Percentiles rank a stretch among this genome's conserved stretches.
phyloP scores from a whole-genome alignment of 2,113 vertebrate genomes.

The Zapornia atra region DNA sequence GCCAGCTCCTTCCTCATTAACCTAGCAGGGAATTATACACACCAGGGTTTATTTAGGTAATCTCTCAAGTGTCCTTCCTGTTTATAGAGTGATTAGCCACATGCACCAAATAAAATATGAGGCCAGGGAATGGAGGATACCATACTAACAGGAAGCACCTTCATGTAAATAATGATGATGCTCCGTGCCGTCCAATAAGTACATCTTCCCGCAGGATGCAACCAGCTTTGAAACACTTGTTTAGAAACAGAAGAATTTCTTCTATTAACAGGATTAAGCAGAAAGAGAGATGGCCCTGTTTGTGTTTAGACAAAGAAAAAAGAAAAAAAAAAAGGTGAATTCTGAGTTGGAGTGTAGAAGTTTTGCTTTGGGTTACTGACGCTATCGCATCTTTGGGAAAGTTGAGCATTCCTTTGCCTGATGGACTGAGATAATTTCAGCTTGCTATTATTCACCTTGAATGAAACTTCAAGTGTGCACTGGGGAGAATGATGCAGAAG shows the following conservation, averaged over 20 bases:
- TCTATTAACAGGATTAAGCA: not conserved
- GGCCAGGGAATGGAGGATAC: not conserved
- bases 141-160: conserved; percentile 49
- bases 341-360: not conserved
- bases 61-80: conserved; percentile 55
- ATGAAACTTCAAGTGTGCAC: not conserved
- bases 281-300: not conserved
- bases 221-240: not conserved
- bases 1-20: not conserved
- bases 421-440: not conserved
- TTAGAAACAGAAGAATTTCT: not conserved
- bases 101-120: not conserved
- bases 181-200: not conserved
- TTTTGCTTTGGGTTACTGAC: not conserved
- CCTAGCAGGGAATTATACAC: conserved; percentile 14
- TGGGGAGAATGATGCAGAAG: not conserved
- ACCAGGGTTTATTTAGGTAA: conserved; percentile 50
- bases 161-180: conserved; percentile 20
- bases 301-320: not conserved
- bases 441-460: not conserved
- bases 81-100: conserved; percentile 34
- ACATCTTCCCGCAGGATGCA: not conserved
- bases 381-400: not conserved
- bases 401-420: not conserved
- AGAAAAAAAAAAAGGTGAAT: not conserved